Evolutionary conservation across 2,113 vertebrate species (phyloP), one percentile per base, ranked within the genome.

Genomic region (Pygathrix nemaeus): DNA sequence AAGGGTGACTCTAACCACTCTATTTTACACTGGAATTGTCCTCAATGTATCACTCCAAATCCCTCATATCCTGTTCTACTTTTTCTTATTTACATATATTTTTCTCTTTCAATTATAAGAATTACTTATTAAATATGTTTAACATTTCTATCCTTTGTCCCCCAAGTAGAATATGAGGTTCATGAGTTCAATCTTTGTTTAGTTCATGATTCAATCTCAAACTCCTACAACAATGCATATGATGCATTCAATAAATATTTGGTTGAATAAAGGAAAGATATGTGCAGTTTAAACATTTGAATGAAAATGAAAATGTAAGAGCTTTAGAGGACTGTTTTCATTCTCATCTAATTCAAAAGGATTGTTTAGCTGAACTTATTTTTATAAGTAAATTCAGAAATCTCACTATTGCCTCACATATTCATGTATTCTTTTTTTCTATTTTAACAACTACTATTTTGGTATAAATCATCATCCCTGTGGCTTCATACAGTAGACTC

Each of bases 351-450:
- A 95, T 88, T 88, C 68, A 30, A 93, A 88, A 75, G 1, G 52
- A 76, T 17, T 55, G 16, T 48, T 80, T 48, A 59, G 30, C 43
- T 92, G 35, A 86, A 88, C 82, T 70, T 68, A 70, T 48, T 59
- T 59, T 81, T 43, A 50, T 82, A 61, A 66, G 79, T 85, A 93
- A 82, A 50, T 78, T 94, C 68, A 93, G 70, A 79, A 80, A 75
- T 48, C 35, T 88, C 78, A 76, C 32, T 21, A 40, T 21, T 66
- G 45, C 38, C 4, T 81, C 45, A 25, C 1, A 9, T 70, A 43
- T 80, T 7, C 8, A 21, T 18, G 73, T 64, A 16, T 79, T 61
- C 79, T 48, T 32, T 57, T 43, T 70, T 80, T 90, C 25, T 55
- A 43, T 59, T 89, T 96, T 8, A 88, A 89, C 17, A 89, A 20